These are phyloP conservation scores for Nomada flava DNA, from an alignment of 2,888 invertebrate species.

Conservation along the genomic window DNA sequence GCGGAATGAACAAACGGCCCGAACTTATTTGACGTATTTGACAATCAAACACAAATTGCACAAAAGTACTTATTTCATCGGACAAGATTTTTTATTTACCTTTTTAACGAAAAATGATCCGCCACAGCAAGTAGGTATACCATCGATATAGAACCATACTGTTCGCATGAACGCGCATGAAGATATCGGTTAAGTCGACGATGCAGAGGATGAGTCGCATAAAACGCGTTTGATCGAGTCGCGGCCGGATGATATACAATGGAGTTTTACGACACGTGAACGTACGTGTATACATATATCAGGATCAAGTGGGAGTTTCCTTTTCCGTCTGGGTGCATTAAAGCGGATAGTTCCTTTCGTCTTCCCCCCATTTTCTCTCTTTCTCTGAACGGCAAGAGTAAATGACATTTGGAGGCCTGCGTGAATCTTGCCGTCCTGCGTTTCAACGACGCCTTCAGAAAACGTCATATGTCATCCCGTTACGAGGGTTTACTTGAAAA, in stretches of 20 bases:
- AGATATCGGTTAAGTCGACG: conserved; percentile 22
- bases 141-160: too few species aligned
- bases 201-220: conserved; percentile 26
- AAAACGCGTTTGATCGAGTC: conserved; percentile 56
- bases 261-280: conserved; percentile 38
- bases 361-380: background rate
- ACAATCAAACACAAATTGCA: too few species aligned
- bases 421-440: background rate
- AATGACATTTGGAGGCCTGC: conserved; percentile 22
- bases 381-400: background rate
- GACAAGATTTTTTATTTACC: too few species aligned
- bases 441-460: conserved; percentile 6
- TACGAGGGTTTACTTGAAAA: conserved; percentile 1
- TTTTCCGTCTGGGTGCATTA: conserved; percentile 22
- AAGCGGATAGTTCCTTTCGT: conserved; percentile 2
- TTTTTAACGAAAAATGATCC: too few species aligned
- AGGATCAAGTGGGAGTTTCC: conserved; percentile 21
- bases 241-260: conserved; percentile 52
- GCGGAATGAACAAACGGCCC: too few species aligned
- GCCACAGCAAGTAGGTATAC: too few species aligned
- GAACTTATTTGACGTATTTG: too few species aligned
- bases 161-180: background rate
- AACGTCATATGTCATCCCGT: background rate
- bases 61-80: too few species aligned
- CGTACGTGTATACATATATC: conserved; percentile 31